Conservation (phyloP, 2,113 vertebrate genomes). For the Dromaius novaehollandiae region DNA sequence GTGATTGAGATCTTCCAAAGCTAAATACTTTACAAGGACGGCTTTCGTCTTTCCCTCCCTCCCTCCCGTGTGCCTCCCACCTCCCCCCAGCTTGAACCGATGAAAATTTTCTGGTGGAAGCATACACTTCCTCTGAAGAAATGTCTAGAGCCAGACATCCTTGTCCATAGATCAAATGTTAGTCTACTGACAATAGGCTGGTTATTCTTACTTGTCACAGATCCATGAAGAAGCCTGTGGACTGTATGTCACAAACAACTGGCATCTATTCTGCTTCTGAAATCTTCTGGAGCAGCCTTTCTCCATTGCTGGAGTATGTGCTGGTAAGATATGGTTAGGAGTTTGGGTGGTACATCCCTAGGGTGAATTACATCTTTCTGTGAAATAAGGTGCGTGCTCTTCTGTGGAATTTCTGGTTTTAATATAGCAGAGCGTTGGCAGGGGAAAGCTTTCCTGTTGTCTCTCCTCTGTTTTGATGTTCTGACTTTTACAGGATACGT, state of each 20-base stretch:
- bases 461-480: background rate
- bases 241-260: background rate
- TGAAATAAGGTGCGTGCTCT: background rate
- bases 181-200: background rate
- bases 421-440: background rate
- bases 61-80: fast-evolving
- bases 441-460: background rate
- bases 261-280: background rate
- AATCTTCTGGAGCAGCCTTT: background rate
- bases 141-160: background rate
- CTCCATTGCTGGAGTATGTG: background rate
- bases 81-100: background rate
- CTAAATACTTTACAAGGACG: background rate
- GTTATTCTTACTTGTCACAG: background rate
- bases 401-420: background rate
- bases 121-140: background rate
- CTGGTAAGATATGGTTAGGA: background rate
- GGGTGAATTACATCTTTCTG: background rate
- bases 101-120: background rate
- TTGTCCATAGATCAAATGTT: background rate
- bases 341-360: background rate
- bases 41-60: background rate
- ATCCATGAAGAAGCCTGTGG: background rate
- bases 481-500: background rate
- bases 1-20: background rate